These are phyloP conservation scores for Chelmon rostratus DNA, from an alignment of 2,797 vertebrate species.

Conservation along the genomic window DNA sequence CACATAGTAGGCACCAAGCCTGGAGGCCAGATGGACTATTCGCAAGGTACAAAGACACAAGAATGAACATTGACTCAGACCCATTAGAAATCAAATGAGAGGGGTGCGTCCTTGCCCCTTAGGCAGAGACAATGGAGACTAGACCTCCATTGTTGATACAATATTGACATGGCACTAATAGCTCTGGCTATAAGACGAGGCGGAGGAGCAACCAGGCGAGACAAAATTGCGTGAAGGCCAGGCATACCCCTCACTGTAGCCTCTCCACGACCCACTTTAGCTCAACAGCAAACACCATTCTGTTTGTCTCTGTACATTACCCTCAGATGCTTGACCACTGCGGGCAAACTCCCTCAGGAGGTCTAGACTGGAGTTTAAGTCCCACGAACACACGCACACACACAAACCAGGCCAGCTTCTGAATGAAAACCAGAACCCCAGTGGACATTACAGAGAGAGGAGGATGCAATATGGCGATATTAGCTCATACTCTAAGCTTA, in stretches of 20 bases:
- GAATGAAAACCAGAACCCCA: conserved; percentile 49
- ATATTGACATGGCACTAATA: conserved; percentile 83
- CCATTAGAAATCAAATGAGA: conserved; percentile 57
- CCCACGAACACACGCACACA: conserved; percentile 16
- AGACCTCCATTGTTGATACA: conserved; percentile 75
- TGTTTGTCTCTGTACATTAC: conserved; percentile 81
- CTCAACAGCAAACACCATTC: conserved; percentile 72
- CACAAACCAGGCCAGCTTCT: conserved; percentile 19
- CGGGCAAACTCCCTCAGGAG: conserved; percentile 59
- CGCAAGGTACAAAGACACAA: conserved; percentile 49
- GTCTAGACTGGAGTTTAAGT: conserved; percentile 56
- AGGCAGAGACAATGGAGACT: conserved; percentile 58
- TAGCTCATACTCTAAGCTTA: conserved; percentile 12
- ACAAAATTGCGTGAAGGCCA: conserved; percentile 69
- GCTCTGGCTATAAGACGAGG: conserved; percentile 51
- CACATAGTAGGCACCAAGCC: conserved; percentile 16
- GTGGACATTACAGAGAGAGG: conserved; percentile 23
- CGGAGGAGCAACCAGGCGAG: conserved; percentile 69
- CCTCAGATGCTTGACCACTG: conserved; percentile 71
- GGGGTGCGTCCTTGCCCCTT: conserved; percentile 41
- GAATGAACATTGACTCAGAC: conserved; percentile 55
- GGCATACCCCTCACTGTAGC: conserved; percentile 43
- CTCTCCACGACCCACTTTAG: conserved; percentile 76
- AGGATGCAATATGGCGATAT: conserved; percentile 34
- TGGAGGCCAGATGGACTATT: conserved; percentile 37